phyloP scores from a whole-genome alignment of 2,113 vertebrate genomes.

The Ailuropoda melanoleuca region DNA sequence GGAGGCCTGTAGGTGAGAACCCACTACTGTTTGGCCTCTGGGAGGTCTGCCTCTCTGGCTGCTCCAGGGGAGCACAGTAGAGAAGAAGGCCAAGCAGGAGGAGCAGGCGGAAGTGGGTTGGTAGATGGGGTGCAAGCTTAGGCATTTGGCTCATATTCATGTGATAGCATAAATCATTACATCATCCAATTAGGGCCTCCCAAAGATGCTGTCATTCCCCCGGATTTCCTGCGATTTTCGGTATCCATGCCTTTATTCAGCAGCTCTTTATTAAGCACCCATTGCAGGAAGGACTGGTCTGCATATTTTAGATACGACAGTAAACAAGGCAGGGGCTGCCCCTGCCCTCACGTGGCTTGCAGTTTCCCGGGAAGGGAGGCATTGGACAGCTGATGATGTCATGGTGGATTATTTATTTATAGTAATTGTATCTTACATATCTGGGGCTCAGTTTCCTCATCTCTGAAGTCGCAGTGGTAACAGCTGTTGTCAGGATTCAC shows the following conservation, averaged over 20 bases:
- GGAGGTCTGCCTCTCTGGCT: background rate
- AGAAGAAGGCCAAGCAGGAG: background rate
- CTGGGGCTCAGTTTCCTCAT: background rate
- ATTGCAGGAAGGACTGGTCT: background rate
- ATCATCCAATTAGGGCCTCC: background rate
- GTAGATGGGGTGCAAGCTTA: background rate
- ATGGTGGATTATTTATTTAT: background rate
- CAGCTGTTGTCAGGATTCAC: background rate
- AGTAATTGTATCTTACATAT: background rate
- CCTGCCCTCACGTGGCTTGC: background rate
- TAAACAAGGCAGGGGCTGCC: background rate
- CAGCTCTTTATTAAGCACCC: background rate
- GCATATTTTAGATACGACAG: background rate
- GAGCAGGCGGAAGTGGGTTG: background rate
- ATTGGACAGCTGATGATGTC: background rate
- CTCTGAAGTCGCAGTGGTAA: background rate
- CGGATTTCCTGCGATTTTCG: background rate
- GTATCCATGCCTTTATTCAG: background rate
- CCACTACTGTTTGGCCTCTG: background rate
- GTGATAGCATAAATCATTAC: background rate
- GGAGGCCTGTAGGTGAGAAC: background rate
- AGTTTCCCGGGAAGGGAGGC: background rate
- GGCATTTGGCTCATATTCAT: background rate
- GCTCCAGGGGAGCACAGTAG: fast-evolving
- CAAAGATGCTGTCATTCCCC: background rate